Percentiles rank a stretch among this genome's conserved stretches.
These are phyloP conservation scores for Merluccius polli DNA, from an alignment of 2,797 vertebrate genomes.

Conservation along the genomic window DNA sequence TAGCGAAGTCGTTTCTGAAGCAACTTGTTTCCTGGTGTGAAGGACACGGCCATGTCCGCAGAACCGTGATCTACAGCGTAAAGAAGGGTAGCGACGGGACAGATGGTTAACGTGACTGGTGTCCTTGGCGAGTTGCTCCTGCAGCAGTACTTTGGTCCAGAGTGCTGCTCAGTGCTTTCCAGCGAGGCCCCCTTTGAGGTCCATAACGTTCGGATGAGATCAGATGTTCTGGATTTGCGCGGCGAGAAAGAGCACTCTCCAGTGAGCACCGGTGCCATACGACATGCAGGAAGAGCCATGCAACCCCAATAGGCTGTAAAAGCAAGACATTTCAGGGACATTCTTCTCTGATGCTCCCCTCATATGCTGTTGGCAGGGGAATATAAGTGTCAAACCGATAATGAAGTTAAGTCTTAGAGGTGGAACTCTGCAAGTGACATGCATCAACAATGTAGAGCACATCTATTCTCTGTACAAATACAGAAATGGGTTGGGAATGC, in stretches of 20 bases:
- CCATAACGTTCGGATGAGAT: slow-evolving; percentile 42
- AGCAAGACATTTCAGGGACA: slow-evolving; percentile 24
- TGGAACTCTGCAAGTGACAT: neutral
- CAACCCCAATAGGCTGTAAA: slow-evolving; percentile 34
- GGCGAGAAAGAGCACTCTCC: neutral
- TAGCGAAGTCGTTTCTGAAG: slow-evolving; percentile 43
- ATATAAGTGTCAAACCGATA: slow-evolving; percentile 10
- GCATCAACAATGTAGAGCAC: neutral
- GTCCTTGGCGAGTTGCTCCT: slow-evolving; percentile 16
- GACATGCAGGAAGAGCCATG: slow-evolving; percentile 8
- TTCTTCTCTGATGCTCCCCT: neutral
- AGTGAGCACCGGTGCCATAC: neutral
- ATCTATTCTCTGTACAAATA: neutral
- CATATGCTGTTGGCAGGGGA: neutral
- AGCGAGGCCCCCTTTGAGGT: slow-evolving; percentile 19
- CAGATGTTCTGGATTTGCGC: slow-evolving; percentile 20
- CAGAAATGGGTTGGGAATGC: neutral
- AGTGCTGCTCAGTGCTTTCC: slow-evolving; percentile 18
- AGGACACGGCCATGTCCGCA: slow-evolving; percentile 45
- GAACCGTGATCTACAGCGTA: slow-evolving; percentile 33
- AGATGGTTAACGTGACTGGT: slow-evolving; percentile 35
- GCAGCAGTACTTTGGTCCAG: slow-evolving; percentile 13
- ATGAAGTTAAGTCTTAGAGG: neutral
- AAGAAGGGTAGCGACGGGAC: slow-evolving; percentile 19
- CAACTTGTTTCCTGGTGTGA: slow-evolving; percentile 48